A percentile compares a stretch with the other conserved stretches of the same genome.
phyloP scores from a whole-genome alignment of 2,888 invertebrate species.

The Alloscopus bannaensis region DNA sequence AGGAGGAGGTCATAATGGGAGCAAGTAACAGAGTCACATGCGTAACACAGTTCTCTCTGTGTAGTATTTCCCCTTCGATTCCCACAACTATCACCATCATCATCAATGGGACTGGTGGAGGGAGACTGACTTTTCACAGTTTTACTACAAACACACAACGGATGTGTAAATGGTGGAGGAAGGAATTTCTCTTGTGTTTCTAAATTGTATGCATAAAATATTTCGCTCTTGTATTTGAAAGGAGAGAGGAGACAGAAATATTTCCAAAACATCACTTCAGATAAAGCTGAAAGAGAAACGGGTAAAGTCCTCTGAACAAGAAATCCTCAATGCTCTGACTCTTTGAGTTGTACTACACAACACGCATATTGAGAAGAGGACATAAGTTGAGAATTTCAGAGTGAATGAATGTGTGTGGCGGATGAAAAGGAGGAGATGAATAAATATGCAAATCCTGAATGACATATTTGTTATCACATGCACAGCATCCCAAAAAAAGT shows the following conservation, averaged over 20 bases:
- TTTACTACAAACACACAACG: no score
- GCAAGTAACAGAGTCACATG: slow-evolving; percentile 54
- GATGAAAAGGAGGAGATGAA: slow-evolving; percentile 60
- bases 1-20: no score
- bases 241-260: slow-evolving; percentile 25
- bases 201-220: slow-evolving; percentile 62
- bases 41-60: no score
- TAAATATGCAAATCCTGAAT: slow-evolving; percentile 62
- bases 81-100: slow-evolving; percentile 34
- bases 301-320: slow-evolving; percentile 2
- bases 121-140: no score
- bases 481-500: no score
- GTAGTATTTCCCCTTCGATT: slow-evolving; percentile 21
- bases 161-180: slow-evolving; percentile 37
- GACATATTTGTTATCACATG: slow-evolving; percentile 63
- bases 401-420: slow-evolving; percentile 40
- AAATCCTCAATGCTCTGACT: not conserved
- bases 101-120: slow-evolving; percentile 32
- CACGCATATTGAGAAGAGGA: not conserved
- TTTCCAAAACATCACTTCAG: slow-evolving; percentile 51
- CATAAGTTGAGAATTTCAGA: slow-evolving; percentile 25
- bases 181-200: slow-evolving; percentile 40
- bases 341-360: no score
- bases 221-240: slow-evolving; percentile 30
- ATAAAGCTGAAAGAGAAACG: slow-evolving; percentile 43